phyloP scores from a whole-genome alignment of 2,888 invertebrate genomes.

The Polydrusus tereticollis region DNA sequence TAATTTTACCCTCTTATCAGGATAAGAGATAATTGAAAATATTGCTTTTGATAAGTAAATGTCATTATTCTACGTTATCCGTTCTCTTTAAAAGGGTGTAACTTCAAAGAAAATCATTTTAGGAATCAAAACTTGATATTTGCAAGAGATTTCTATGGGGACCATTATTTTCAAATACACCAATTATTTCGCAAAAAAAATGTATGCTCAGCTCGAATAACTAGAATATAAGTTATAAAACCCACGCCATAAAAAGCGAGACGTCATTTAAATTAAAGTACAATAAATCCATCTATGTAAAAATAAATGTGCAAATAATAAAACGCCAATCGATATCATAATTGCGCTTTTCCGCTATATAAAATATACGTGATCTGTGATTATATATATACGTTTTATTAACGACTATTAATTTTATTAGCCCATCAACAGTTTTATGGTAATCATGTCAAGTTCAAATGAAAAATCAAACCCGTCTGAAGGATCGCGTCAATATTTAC shows the following conservation, averaged over 20 bases:
- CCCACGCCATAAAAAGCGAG: background rate
- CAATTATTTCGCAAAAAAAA: no score
- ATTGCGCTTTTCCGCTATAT: constrained; percentile 31
- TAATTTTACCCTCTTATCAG: no score
- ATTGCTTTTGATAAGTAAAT: no score
- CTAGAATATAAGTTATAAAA: no score
- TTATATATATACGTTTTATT: constrained; percentile 36
- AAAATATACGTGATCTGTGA: constrained; percentile 27
- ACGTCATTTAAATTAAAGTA: background rate
- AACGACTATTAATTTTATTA: constrained; percentile 34
- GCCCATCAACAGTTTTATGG: constrained; percentile 31
- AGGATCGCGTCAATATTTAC: constrained; percentile 40
- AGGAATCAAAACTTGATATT: no score
- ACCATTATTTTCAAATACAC: no score
- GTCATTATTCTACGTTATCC: no score
- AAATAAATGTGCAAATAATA: constrained; percentile 8
- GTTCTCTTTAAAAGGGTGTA: no score
- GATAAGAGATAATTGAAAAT: no score
- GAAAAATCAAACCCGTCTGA: constrained; percentile 24
- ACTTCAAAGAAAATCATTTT: no score
- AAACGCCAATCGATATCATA: constrained; percentile 17
- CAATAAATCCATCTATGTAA: constrained; percentile 12
- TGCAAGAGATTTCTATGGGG: no score
- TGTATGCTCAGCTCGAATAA: no score
- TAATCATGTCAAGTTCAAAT: constrained; percentile 24